Evolutionary conservation across 2,113 vertebrate genomes (phyloP).

Genomic region (Cephalopholis sonnerati): DNA sequence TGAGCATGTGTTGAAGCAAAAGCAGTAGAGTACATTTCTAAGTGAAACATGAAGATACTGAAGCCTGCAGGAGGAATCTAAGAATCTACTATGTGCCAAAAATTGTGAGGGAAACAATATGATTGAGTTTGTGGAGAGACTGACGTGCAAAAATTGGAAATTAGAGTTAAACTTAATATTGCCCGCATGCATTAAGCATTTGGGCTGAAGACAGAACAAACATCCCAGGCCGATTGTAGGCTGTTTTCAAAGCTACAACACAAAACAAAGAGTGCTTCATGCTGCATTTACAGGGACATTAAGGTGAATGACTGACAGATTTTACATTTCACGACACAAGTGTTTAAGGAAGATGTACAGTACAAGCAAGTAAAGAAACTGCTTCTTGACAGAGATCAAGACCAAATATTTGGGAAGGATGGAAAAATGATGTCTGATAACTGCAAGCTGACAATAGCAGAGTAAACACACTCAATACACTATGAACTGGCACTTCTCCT

Average conservation of each 20-base stretch:
- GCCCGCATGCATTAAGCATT: too few relatives aligned
- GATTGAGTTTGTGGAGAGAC: too few relatives aligned
- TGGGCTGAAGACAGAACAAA: not conserved
- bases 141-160: too few relatives aligned
- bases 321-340: too few relatives aligned
- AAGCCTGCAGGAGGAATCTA: not conserved
- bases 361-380: not conserved
- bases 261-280: too few relatives aligned
- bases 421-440: not conserved
- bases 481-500: fast-evolving
- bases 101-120: too few relatives aligned
- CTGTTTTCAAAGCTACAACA: not conserved
- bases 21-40: not conserved
- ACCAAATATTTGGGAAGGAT: too few relatives aligned
- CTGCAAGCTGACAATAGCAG: not conserved
- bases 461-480: not conserved
- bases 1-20: not conserved
- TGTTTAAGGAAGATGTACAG: not conserved
- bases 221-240: not conserved
- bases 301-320: not conserved
- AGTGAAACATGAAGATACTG: not conserved
- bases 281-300: not conserved
- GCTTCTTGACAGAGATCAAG: too few relatives aligned
- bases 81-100: not conserved
- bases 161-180: too few relatives aligned